Percentiles rank a stretch among this genome's conserved stretches.
phyloP scores from a whole-genome alignment of 2,113 vertebrate species.

The Marmota monax region DNA sequence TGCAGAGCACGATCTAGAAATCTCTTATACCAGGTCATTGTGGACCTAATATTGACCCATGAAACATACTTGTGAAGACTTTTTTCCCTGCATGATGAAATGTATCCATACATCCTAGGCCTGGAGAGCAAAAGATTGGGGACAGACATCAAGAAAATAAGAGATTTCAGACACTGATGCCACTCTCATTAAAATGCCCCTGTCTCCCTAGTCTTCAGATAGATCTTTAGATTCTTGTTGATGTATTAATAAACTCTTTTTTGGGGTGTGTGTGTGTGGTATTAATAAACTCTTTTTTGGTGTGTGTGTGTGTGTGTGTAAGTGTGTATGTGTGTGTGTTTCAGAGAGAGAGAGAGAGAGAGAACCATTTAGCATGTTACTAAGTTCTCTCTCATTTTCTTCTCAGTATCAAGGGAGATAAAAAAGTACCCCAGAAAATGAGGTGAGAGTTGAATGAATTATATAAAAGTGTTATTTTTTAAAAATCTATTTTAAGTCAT shows the following conservation, averaged over 20 bases:
- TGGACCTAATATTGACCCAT: not conserved
- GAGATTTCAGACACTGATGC: not conserved
- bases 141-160: not conserved
- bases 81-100: not conserved
- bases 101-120: not conserved
- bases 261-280: too few relatives aligned
- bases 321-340: too few relatives aligned
- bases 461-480: too few relatives aligned
- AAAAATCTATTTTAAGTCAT: not conserved
- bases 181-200: not conserved
- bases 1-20: not conserved
- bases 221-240: not conserved
- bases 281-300: too few relatives aligned
- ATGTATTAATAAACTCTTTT: not conserved
- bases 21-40: not conserved
- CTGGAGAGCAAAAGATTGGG: too few relatives aligned
- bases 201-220: not conserved
- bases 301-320: too few relatives aligned
- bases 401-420: too few relatives aligned
- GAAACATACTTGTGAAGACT: not conserved
- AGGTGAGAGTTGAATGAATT: too few relatives aligned
- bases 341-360: too few relatives aligned
- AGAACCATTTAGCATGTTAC: too few relatives aligned
- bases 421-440: too few relatives aligned
- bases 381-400: too few relatives aligned